Percentiles rank a stretch among this genome's conserved stretches.
Conservation (phyloP, 2,797 vertebrate species). For the Labroides dimidiatus region DNA sequence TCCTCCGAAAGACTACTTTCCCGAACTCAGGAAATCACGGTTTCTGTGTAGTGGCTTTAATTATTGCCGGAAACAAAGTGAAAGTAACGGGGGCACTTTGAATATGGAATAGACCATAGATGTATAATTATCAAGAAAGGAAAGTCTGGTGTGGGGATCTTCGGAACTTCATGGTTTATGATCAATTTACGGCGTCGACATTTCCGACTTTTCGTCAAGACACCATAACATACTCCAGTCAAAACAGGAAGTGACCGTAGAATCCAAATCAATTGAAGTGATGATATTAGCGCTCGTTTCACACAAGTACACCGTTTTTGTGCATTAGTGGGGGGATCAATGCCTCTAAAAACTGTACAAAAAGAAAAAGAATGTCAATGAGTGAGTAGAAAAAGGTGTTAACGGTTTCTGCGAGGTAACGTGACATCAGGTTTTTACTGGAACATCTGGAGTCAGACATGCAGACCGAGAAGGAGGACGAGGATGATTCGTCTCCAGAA, state of each 20-base stretch:
- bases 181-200: neutral
- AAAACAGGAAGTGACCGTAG: constrained; percentile 49
- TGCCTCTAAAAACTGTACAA: no score
- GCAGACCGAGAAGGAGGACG: constrained; percentile 52
- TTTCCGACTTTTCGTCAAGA: constrained; percentile 43
- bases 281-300: constrained; percentile 7
- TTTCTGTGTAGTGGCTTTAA: neutral
- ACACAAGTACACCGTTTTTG: neutral
- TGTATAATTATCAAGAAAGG: no score
- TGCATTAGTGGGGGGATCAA: neutral
- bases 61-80: neutral
- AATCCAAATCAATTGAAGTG: no score
- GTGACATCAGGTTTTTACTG: neutral
- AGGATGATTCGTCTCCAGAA: constrained; percentile 39
- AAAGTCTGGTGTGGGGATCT: neutral
- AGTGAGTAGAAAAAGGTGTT: no score
- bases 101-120: no score
- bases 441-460: constrained; percentile 20
- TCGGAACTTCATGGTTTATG: neutral
- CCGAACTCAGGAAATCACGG: fast-evolving
- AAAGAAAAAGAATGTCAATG: no score
- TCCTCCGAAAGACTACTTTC: neutral
- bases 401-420: neutral
- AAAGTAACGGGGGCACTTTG: neutral
- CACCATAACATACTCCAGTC: constrained; percentile 31